Conservation (phyloP, 2,797 vertebrate genomes). For the Coranthus polyacanthus region DNA sequence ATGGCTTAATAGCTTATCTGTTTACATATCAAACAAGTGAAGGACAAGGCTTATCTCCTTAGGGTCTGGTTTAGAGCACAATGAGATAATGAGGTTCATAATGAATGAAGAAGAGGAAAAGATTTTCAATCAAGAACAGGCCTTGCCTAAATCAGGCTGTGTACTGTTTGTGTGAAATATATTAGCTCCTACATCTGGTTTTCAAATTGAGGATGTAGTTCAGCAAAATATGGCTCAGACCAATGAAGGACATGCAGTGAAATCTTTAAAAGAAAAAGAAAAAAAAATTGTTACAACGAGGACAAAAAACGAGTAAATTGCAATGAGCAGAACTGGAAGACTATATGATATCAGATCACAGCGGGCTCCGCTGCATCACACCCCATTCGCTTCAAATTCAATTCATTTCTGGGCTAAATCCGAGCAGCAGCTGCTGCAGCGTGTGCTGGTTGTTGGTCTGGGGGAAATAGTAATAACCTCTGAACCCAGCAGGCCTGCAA, state of each 20-base stretch:
- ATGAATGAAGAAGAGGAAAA: slow-evolving; percentile 72
- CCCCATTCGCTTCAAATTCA: slow-evolving; percentile 50
- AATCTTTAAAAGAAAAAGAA: neutral
- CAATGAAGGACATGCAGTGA: neutral
- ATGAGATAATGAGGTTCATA: slow-evolving; percentile 71
- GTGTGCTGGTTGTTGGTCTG: slow-evolving; percentile 41
- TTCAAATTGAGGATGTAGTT: slow-evolving; percentile 57
- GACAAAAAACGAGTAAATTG: too few relatives aligned
- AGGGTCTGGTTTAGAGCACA: slow-evolving; percentile 63
- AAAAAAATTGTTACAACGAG: neutral
- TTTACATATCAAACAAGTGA: slow-evolving; percentile 67
- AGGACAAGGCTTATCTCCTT: slow-evolving; percentile 68
- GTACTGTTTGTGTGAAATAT: slow-evolving; percentile 47
- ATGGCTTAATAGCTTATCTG: slow-evolving; percentile 61
- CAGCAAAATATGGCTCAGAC: slow-evolving; percentile 14
- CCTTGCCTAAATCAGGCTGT: slow-evolving; percentile 49
- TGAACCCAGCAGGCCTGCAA: slow-evolving; percentile 59
- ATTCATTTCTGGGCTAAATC: slow-evolving; percentile 38
- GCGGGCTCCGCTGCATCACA: slow-evolving; percentile 9
- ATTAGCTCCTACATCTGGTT: slow-evolving; percentile 62
- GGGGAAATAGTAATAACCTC: slow-evolving; percentile 48
- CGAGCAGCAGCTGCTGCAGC: slow-evolving; percentile 51
- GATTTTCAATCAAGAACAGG: slow-evolving; percentile 64
- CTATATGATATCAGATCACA: neutral
- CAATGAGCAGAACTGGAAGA: too few relatives aligned